phyloP scores from a whole-genome alignment of 2,888 invertebrate species.

The Nomada fabriciana region DNA sequence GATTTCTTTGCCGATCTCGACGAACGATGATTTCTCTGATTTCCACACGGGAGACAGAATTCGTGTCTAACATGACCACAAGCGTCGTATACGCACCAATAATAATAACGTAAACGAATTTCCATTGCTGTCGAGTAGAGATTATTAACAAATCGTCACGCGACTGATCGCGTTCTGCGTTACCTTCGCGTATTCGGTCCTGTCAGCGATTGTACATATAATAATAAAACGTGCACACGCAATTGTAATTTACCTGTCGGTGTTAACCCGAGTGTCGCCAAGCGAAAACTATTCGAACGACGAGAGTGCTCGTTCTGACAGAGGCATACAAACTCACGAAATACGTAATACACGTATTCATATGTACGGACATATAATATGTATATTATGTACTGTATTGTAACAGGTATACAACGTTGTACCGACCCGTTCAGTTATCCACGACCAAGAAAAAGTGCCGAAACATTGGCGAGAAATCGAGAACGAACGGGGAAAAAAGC shows the following conservation, averaged over 20 bases:
- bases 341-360: conserved; percentile 53
- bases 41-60: conserved; percentile 19
- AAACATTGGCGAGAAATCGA: conserved; percentile 50
- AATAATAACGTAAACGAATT: conserved; percentile 11
- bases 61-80: conserved; percentile 1
- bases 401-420: conserved; percentile 33
- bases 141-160: not conserved
- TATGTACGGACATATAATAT: conserved; percentile 45
- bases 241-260: conserved; percentile 30
- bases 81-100: conserved; percentile 12
- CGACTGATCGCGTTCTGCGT: not conserved
- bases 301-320: conserved; percentile 38
- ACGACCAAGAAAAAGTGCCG: conserved; percentile 57
- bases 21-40: conserved; percentile 20
- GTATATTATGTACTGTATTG: conserved; percentile 49
- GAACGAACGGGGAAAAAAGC: not conserved
- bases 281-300: conserved; percentile 40
- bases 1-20: conserved; percentile 10
- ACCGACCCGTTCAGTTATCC: conserved; percentile 47
- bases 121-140: conserved; percentile 1
- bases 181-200: conserved; percentile 3
- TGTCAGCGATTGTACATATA: conserved; percentile 45
- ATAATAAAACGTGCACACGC: conserved; percentile 34
- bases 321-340: conserved; percentile 24
- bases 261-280: conserved; percentile 48